Evolutionary conservation across 2,797 vertebrate species (phyloP).

Genomic region (Carduelis carduelis): DNA sequence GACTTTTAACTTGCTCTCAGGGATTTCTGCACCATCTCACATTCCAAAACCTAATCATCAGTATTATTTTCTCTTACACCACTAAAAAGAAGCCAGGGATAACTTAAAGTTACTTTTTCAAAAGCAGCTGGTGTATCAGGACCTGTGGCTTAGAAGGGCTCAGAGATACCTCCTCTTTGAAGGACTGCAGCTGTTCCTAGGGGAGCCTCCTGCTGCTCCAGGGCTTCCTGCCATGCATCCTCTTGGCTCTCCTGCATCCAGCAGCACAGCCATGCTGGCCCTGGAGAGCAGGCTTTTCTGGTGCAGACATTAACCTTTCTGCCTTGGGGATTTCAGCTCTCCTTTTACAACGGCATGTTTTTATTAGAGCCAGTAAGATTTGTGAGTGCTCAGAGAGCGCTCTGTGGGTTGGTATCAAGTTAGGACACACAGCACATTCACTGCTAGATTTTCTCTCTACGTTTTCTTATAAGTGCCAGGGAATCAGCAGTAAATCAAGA

Average conservation of each 20-base stretch:
- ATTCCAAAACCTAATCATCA: neutral
- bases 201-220: neutral
- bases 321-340: neutral
- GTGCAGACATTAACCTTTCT: neutral
- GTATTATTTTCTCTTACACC: neutral
- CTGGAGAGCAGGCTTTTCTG: neutral
- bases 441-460: neutral
- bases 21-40: neutral
- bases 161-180: neutral
- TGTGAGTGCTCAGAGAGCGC: neutral
- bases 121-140: neutral
- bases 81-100: neutral
- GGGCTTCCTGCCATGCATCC: accelerated
- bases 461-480: neutral
- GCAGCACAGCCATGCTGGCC: accelerated
- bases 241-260: neutral
- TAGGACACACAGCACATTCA: neutral
- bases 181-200: neutral
- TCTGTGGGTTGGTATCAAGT: neutral
- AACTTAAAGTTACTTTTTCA: neutral
- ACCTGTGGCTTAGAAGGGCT: neutral
- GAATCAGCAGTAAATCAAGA: neutral
- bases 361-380: neutral
- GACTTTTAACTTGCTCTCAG: neutral
- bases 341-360: neutral